Evolutionary conservation across 2,797 vertebrate species (phyloP), one percentile per base, ranked within the genome.

Genomic region (Enteromius paludinosus): DNA sequence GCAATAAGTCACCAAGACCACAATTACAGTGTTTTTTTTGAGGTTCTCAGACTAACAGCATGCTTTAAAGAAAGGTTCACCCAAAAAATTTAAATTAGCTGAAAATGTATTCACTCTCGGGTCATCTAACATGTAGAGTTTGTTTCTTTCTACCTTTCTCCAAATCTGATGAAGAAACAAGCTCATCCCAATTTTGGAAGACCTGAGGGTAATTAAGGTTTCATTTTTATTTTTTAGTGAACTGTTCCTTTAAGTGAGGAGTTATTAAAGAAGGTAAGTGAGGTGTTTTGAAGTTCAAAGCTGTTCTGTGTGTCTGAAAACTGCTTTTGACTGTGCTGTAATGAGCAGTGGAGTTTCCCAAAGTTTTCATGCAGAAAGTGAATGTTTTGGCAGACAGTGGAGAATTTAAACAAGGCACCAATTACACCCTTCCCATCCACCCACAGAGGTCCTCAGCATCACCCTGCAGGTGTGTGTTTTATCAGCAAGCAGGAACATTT

Each of bases 361-460:
- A 66, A 56, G 73, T 82, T 82, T 82, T 68, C 38, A 82, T 43
- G 73, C 68, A 20, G 28, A 65, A 81, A 81, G 54, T 62, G 78
- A 38, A 49, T 25, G n/a, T 81, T 79, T 82, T 33, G 73, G 78
- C 35, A 78, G 68, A 41, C 75, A 41, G 45, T 12, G 25, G 17
- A 72, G 61, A 64, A 70, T 81, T 86, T 30, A 43, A 83, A 85
- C 65, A 77, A 78, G 59, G 59, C 70, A 73, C 77, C 83, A 81
- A 85, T 83, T 81, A 85, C 71, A 75, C 17, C 81, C 62, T 49
- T 54, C n/a, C 35, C 56, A 35, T 71, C 61, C 84, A 74, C 72
- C 68, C 81, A 85, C 86, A 54, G 59, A 70, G 81, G 80, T 83
- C 74, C 56, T 35, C 72, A 59, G 41, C 41, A 20, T 47, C 69